Base-by-base conservation (phyloP, 1,140 invertebrate genomes). In the Drosophila pruinosa region DNA sequence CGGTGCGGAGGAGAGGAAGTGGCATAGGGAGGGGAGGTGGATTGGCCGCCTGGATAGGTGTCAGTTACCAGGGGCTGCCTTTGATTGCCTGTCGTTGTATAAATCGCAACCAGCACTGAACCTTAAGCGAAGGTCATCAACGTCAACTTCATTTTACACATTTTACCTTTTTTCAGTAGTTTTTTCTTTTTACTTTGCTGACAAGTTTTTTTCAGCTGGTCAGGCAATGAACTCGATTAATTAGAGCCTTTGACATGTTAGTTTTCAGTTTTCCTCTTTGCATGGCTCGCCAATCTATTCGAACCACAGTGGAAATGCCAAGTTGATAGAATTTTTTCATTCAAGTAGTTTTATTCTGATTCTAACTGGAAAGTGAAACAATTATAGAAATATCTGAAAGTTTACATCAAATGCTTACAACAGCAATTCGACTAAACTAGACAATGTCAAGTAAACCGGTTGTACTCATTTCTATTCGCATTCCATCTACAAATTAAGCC, bases 191-290 rank as follows among this genome's bases (percentile, higher is more conserved):
- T 39, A 48, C 48, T 56, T 75, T 24, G 48, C 12, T 54, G 48
- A n/a, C 39, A 28, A 53, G n/a, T 24, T 41, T 57, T 59, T 56
- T 63, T 39, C 64, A 19, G 58, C 43, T 75, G 75, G 75, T 48
- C 80, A 85, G 80, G 80, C 80, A 85, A 86, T 80, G 80, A 85
- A 85, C 80, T 70, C 80, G 39, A 85, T 85, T 86, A 85, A 85
- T 80, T 85, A 85, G 57, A 61, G 68, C 63, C 80, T 67, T 80
- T 85, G 80, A 86, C 80, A 85, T 73, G 78, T 61, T 52, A 10
- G 52, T 17, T 47, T 53, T 52, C 36, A 21, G 21, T 14, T 47
- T 47, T 34, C 15, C n/a, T 12, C 48, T 34, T 14, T 28, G n/a
- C n/a, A n/a, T n/a, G n/a, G n/a, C n/a, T n/a, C n/a, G n/a, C n/a